Evolutionary conservation across 2,888 invertebrate species (phyloP).

Genomic region (Pomacea canaliculata): DNA sequence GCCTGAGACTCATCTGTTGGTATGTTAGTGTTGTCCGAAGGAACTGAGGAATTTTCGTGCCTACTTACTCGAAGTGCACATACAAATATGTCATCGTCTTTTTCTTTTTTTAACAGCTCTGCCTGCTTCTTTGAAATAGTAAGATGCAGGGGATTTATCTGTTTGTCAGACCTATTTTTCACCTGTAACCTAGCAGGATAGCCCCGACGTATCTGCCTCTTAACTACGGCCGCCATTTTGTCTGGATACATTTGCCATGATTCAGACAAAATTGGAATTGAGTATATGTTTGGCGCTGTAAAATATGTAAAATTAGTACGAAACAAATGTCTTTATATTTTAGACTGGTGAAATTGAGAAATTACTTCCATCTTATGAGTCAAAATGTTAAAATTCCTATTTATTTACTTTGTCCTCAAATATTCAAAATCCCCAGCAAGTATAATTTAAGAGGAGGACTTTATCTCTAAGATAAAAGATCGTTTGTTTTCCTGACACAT

Average conservation of each 20-base stretch:
- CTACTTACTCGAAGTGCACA: slow-evolving; percentile 33
- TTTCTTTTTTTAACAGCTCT: slow-evolving; percentile 29
- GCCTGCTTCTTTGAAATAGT: slow-evolving; percentile 44
- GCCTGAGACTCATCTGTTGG: slow-evolving; percentile 10
- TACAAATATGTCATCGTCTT: slow-evolving; percentile 32
- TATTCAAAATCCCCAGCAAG: no score
- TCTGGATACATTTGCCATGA: not conserved
- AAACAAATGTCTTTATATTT: no score
- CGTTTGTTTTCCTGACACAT: no score
- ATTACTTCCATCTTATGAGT: no score
- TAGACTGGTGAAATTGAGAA: no score
- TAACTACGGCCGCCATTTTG: slow-evolving; percentile 18
- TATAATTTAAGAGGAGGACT: no score
- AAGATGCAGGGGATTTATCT: slow-evolving; percentile 50
- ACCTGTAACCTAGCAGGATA: slow-evolving; percentile 36
- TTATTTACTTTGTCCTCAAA: no score
- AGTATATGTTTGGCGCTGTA: no score
- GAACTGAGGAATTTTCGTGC: slow-evolving; percentile 10
- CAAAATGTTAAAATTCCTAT: no score
- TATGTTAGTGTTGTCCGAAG: not conserved
- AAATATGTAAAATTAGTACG: no score
- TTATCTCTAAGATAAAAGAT: no score
- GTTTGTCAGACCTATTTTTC: slow-evolving; percentile 27
- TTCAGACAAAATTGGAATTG: no score
- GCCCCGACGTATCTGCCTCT: slow-evolving; percentile 31